These are phyloP conservation scores for Lymantria dispar DNA, from an alignment of 2,888 invertebrate genomes.

Conservation along the genomic window DNA sequence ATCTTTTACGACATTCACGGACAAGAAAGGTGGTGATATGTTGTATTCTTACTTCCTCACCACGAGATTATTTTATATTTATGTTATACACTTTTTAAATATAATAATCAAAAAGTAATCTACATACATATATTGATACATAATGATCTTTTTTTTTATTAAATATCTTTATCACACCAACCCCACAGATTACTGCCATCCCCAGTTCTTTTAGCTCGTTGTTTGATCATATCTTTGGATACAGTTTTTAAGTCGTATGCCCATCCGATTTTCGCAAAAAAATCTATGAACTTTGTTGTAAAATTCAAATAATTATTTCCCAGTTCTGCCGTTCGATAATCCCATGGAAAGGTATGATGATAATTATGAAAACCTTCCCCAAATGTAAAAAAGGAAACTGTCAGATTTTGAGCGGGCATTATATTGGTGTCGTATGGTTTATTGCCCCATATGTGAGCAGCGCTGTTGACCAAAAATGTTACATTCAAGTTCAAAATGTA, in stretches of 20 bases:
- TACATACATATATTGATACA: no score
- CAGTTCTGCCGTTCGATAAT: slow-evolving; percentile 53
- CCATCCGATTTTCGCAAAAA: slow-evolving; percentile 54
- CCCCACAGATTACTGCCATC: slow-evolving; percentile 48
- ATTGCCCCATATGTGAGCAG: slow-evolving; percentile 79
- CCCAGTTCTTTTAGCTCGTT: slow-evolving; percentile 41
- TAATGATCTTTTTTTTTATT: no score
- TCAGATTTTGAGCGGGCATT: slow-evolving; percentile 36
- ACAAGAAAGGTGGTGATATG: no score
- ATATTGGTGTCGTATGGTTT: slow-evolving; percentile 67
- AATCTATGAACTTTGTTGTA: slow-evolving; percentile 49
- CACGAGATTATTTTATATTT: no score
- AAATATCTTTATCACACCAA: not conserved
- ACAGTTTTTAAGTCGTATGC: slow-evolving; percentile 53
- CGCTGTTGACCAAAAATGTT: slow-evolving; percentile 86
- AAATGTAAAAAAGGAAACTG: slow-evolving; percentile 30
- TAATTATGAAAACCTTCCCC: slow-evolving; percentile 62
- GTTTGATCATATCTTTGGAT: slow-evolving; percentile 32
- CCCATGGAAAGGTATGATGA: slow-evolving; percentile 56
- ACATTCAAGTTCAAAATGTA: slow-evolving; percentile 81
- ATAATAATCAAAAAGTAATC: no score
- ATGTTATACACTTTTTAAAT: no score
- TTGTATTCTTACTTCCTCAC: no score
- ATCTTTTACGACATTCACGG: no score
- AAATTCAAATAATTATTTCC: slow-evolving; percentile 49